Evolutionary conservation across 2,888 invertebrate species (phyloP), one percentile per base, ranked within the genome.

Genomic region (Leistus spinibarbis): DNA sequence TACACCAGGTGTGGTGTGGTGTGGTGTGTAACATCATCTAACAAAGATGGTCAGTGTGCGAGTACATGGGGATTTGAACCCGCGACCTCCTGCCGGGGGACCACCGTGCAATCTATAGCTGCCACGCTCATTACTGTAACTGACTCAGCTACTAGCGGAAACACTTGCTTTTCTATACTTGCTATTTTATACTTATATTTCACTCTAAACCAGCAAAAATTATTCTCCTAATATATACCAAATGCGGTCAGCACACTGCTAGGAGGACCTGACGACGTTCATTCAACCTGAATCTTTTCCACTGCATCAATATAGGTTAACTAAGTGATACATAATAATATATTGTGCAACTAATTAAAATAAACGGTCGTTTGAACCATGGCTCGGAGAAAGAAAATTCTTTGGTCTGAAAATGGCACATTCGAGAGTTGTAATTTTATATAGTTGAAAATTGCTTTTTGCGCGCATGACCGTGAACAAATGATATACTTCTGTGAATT

Each of bases 131-230:
- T 71, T 71, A 71, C 71, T 19, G 71, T 54, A 71, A 71, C 71
- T 71, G 71, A 71, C 71, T 71, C 71, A 71, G 71, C 71, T 71
- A 64, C 71, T 71, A 71, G 64, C 23, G 23, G 20, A 69, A 69
- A 57, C 27, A 56, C 23, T 57, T 69, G 17, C 24, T 56, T 69
- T 57, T 69, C 24, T 69, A 16, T 17, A 22, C 10, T 24, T n/a
- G 64, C 13, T 64, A 27, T 23, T 64, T 22, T 23, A n/a, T n/a
- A 57, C 57, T 57, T 57, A 19, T 56, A 27, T n/a, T n/a, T 27
- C 27, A 27, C 9, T 7, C 40, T 40, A 40, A 40, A 40, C 10
- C 13, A 40, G 7, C 40, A 7, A 40, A 40, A 40, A 40, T 7
- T 40, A 40, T 2, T 40, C 40, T 2, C 40, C 7, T 40, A n/a